Conservation (phyloP, 2,797 vertebrate genomes). For the Streptopelia turtur region DNA sequence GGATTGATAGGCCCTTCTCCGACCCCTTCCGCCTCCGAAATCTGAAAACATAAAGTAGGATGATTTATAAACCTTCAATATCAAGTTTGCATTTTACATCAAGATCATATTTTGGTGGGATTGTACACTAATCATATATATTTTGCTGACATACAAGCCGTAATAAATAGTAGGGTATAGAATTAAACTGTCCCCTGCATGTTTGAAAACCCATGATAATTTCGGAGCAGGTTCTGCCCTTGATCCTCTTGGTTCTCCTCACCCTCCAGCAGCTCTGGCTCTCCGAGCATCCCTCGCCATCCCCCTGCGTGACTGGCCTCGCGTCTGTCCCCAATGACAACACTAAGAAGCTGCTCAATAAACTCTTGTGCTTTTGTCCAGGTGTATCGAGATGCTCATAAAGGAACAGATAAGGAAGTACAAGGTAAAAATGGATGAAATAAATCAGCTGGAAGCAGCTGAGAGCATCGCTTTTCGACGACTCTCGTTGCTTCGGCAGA, state of each 20-base stretch:
- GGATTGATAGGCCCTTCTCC: not conserved
- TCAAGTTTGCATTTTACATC: not conserved
- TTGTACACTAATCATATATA: not conserved
- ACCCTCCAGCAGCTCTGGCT: not conserved
- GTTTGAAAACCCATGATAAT: not conserved
- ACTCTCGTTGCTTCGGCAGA: constrained; percentile 90
- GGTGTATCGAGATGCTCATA: constrained; percentile 96
- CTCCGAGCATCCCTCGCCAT: not conserved
- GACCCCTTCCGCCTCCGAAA: not conserved
- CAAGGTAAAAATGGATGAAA: constrained; percentile 96
- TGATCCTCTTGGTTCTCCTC: not conserved
- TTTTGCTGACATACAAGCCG: not conserved
- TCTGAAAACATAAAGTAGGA: not conserved
- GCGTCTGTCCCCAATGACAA: not conserved
- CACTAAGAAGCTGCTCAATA: not conserved
- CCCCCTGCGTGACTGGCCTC: not conserved
- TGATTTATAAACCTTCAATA: not conserved
- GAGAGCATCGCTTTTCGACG: constrained; percentile 90
- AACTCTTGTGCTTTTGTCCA: constrained; percentile 50
- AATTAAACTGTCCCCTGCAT: not conserved
- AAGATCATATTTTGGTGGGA: not conserved
- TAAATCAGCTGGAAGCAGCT: constrained; percentile 92
- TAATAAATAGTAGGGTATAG: not conserved
- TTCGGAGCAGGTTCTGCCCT: not conserved
- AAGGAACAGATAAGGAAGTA: constrained; percentile 94